These are phyloP conservation scores for Plusia festucae DNA, from an alignment of 2,888 invertebrate species.

Conservation along the genomic window DNA sequence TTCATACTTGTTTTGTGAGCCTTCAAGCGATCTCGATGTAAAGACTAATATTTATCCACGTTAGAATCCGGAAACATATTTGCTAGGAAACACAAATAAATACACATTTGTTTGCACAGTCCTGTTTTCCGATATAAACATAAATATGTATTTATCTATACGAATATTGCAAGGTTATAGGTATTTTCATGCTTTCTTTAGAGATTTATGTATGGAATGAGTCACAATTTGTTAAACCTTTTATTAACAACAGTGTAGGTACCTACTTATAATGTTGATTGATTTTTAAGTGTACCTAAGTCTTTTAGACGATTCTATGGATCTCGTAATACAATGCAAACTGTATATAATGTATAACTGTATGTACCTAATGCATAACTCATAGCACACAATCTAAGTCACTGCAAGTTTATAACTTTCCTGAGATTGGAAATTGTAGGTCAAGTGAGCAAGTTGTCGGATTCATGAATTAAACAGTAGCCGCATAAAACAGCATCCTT, in stretches of 20 bases:
- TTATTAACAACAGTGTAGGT: too few relatives aligned
- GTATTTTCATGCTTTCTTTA: slow-evolving; percentile 13
- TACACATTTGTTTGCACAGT: slow-evolving; percentile 25
- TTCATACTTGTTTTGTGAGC: not conserved
- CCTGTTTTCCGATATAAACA: slow-evolving; percentile 31
- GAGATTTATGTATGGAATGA: slow-evolving; percentile 7
- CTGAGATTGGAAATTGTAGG: not conserved
- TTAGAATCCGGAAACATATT: slow-evolving; percentile 17
- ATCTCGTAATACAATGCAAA: too few relatives aligned
- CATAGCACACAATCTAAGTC: not conserved
- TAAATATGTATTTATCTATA: slow-evolving; percentile 31
- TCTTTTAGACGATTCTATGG: too few relatives aligned
- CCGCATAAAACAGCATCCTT: not conserved
- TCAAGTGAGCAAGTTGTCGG: slow-evolving; percentile 3
- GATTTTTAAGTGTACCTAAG: too few relatives aligned
- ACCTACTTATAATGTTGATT: too few relatives aligned
- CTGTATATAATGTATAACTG: too few relatives aligned
- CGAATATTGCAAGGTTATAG: slow-evolving; percentile 9
- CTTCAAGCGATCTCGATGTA: not conserved
- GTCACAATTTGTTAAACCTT: too few relatives aligned
- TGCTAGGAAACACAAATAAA: slow-evolving; percentile 24
- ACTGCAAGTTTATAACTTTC: not conserved
- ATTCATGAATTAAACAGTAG: not conserved
- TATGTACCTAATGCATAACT: slow-evolving; percentile 4
- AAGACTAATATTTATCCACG: not conserved